phyloP scores from a whole-genome alignment of 1,140 invertebrate genomes.

The Zaprionus nigranus region DNA sequence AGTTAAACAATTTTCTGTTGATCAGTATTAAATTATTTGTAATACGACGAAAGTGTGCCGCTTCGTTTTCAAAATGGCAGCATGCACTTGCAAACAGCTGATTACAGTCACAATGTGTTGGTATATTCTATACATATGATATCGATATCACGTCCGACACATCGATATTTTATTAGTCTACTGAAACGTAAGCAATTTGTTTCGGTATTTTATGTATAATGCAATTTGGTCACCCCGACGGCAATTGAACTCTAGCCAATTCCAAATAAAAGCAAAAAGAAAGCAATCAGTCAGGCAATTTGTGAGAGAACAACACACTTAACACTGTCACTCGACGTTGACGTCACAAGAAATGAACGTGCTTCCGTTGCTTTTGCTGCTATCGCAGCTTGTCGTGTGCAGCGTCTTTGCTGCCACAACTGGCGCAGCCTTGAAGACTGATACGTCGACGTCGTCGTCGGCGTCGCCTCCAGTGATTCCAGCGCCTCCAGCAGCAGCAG shows the following conservation, averaged over 20 bases:
- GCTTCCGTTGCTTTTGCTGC: conserved; percentile 35
- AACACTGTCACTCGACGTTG: not conserved
- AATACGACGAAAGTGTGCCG: too few species aligned
- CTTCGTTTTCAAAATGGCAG: too few species aligned
- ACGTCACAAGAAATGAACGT: conserved; percentile 27
- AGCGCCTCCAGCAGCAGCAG: not conserved
- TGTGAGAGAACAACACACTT: conserved; percentile 19
- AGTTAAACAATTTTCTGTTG: too few species aligned
- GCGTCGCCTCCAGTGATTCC: not conserved
- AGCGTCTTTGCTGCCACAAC: not conserved
- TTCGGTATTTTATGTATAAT: conserved; percentile 4
- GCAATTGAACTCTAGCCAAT: conserved; percentile 26
- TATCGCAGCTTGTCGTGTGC: conserved; percentile 8
- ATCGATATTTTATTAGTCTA: not conserved
- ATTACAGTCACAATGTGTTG: too few species aligned
- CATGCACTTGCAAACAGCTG: too few species aligned
- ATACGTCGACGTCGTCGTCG: not conserved
- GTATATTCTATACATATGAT: not conserved
- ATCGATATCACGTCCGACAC: not conserved
- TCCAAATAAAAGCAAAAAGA: conserved; percentile 30
- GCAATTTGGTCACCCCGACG: conserved; percentile 1
- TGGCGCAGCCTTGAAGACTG: not conserved
- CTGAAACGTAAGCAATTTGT: not conserved
- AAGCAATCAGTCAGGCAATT: conserved; percentile 28
- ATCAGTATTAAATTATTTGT: too few species aligned